Conservation (phyloP, 2,113 vertebrate species). For the Eclectus roratus region DNA sequence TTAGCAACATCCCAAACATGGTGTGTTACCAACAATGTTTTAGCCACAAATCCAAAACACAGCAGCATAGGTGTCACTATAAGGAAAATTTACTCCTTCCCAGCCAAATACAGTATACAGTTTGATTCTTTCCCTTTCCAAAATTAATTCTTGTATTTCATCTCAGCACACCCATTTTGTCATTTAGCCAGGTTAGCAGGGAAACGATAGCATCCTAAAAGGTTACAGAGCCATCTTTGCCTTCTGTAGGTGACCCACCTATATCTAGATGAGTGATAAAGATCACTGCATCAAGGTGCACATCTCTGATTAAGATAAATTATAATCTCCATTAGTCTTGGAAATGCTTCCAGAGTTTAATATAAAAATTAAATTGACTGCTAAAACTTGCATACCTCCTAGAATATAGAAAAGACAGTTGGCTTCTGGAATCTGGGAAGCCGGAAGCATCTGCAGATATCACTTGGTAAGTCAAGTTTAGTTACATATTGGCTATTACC, state of each 20-base stretch:
- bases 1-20: not conserved
- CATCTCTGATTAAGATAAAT: not conserved
- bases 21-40: not conserved
- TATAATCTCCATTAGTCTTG: not conserved
- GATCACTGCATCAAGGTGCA: not conserved
- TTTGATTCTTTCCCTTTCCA: not conserved
- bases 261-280: not conserved
- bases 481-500: not conserved
- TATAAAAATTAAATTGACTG: not conserved
- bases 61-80: not conserved
- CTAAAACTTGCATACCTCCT: not conserved
- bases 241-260: not conserved
- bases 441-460: not conserved
- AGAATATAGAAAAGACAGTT: not conserved
- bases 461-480: conserved; percentile 2
- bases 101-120: not conserved
- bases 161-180: not conserved
- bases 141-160: not conserved
- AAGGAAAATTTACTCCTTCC: not conserved
- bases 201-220: not conserved
- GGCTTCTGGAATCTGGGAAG: not conserved
- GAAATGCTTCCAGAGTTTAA: not conserved
- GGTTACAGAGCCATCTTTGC: not conserved
- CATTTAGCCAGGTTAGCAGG: not conserved
- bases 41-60: not conserved